Conservation (phyloP, 2,113 vertebrate genomes). For the Physeter macrocephalus region DNA sequence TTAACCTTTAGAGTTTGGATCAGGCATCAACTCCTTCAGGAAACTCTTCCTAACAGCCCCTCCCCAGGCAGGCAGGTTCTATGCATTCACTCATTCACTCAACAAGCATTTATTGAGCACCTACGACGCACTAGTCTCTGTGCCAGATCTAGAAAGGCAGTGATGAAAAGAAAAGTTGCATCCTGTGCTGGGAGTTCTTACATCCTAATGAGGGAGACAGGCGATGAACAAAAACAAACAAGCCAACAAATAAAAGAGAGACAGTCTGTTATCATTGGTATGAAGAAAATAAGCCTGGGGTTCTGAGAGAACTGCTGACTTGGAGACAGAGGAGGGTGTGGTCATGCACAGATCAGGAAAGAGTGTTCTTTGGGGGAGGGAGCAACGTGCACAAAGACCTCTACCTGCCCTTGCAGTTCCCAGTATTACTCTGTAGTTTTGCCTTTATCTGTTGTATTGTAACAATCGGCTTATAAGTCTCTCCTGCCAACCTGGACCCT, state of each 20-base stretch:
- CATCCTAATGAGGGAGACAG: neutral
- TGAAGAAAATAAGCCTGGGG: neutral
- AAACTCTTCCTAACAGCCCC: neutral
- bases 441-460: neutral
- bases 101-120: neutral
- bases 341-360: neutral
- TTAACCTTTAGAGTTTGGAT: neutral
- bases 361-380: neutral
- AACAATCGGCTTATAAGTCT: neutral
- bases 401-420: neutral
- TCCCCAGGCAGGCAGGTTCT: neutral
- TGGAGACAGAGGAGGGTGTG: neutral
- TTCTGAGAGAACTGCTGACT: neutral
- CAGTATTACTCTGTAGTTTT: neutral
- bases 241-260: neutral
- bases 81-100: neutral
- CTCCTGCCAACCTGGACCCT: neutral
- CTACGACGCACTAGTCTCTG: fast-evolving
- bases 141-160: neutral
- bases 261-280: neutral
- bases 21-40: neutral
- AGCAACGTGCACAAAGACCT: neutral
- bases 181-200: neutral
- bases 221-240: neutral
- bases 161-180: neutral